Evolutionary conservation across 2,888 invertebrate species (phyloP).

Genomic region (Drosophila ustulata): DNA sequence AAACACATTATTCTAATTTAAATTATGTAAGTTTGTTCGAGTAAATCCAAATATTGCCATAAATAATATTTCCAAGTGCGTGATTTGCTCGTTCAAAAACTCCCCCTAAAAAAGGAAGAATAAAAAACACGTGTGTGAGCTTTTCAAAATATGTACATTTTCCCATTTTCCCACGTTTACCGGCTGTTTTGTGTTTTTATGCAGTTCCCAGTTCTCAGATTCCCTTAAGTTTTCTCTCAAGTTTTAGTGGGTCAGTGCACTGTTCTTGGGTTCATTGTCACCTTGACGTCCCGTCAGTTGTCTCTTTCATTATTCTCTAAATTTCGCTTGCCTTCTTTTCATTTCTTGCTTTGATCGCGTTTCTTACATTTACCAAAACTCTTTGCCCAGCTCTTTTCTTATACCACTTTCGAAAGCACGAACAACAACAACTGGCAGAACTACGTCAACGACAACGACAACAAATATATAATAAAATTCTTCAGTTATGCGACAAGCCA

Average conservation of each 20-base stretch:
- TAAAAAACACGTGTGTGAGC: slow-evolving; percentile 42
- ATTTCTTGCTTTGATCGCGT: slow-evolving; percentile 47
- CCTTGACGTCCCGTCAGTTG: slow-evolving; percentile 20
- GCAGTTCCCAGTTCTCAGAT: slow-evolving; percentile 4
- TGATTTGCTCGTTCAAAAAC: slow-evolving; percentile 4
- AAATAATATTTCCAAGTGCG: slow-evolving; percentile 20
- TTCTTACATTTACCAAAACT: slow-evolving; percentile 31
- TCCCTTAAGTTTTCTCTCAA: slow-evolving; percentile 10
- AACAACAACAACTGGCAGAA: neutral
- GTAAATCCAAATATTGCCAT: neutral
- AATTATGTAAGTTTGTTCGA: slow-evolving; percentile 61
- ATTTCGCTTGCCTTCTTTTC: slow-evolving; percentile 33
- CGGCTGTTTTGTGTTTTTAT: slow-evolving; percentile 38
- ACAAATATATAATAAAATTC: slow-evolving; percentile 28
- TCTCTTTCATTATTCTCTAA: slow-evolving; percentile 17
- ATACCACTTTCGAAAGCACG: slow-evolving; percentile 50
- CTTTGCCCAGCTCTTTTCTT: slow-evolving; percentile 15
- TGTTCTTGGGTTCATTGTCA: slow-evolving; percentile 73
- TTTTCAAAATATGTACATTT: slow-evolving; percentile 27
- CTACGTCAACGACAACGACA: slow-evolving; percentile 12
- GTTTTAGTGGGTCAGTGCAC: slow-evolving; percentile 71
- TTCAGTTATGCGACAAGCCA: slow-evolving; percentile 33
- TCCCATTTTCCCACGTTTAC: slow-evolving; percentile 22
- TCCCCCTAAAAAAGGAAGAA: slow-evolving; percentile 2
- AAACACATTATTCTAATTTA: slow-evolving; percentile 26